Conservation (phyloP, 2,888 invertebrate species). For the Drosophila bunnanda region DNA sequence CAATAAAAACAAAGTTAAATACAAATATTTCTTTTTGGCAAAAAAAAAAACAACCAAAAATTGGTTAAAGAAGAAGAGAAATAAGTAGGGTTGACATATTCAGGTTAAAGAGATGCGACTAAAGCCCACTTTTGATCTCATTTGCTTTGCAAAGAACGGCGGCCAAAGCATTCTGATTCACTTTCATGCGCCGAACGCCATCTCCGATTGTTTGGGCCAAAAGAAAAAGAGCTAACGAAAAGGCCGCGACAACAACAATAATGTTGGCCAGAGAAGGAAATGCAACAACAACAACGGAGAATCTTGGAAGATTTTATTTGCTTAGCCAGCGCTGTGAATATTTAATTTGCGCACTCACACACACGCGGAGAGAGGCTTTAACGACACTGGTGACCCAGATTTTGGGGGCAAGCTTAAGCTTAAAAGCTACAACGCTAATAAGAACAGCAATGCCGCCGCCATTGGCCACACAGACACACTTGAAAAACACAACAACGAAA, state of each 20-base stretch:
- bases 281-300: constrained; percentile 41
- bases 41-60: background rate
- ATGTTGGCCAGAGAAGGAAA: constrained; percentile 43
- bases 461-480: constrained; percentile 67
- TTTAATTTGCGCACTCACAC: constrained; percentile 75
- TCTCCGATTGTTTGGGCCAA: constrained; percentile 53
- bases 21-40: constrained; percentile 31
- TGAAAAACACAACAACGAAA: constrained; percentile 36
- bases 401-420: constrained; percentile 61
- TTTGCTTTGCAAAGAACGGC: constrained; percentile 68
- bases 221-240: constrained; percentile 54
- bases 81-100: constrained; percentile 60
- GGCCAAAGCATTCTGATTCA: constrained; percentile 74
- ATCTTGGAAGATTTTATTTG: constrained; percentile 71
- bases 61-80: constrained; percentile 12
- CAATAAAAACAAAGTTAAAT: constrained; percentile 15
- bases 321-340: constrained; percentile 77
- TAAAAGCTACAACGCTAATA: constrained; percentile 60
- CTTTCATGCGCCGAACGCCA: constrained; percentile 72
- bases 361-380: constrained; percentile 55
- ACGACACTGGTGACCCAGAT: constrained; percentile 77
- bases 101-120: constrained; percentile 75
- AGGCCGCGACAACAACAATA: constrained; percentile 47
- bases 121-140: constrained; percentile 79
- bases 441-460: constrained; percentile 61